Conservation (phyloP, 1,140 invertebrate species). For the Oryctes rhinoceros region DNA sequence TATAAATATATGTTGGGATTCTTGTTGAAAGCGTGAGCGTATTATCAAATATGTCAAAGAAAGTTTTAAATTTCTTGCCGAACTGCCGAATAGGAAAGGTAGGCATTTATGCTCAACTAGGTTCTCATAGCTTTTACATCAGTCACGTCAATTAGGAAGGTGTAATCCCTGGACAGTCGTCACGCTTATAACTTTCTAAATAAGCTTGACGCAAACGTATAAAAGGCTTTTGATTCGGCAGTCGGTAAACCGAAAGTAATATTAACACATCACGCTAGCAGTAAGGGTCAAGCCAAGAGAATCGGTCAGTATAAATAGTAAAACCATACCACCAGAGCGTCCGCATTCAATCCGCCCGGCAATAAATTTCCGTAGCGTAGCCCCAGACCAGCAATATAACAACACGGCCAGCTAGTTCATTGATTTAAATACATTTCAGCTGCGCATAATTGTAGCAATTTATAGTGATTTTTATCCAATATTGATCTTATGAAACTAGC, state of each 20-base stretch:
- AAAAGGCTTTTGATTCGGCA: constrained; percentile 14
- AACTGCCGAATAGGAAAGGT: too few relatives aligned
- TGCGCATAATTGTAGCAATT: constrained; percentile 22
- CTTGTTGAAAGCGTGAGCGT: too few relatives aligned
- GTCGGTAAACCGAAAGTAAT: constrained; percentile 17
- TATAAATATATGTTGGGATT: too few relatives aligned
- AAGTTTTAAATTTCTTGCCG: too few relatives aligned
- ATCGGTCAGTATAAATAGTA: constrained; percentile 12
- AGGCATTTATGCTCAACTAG: too few relatives aligned
- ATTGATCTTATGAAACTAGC: not conserved
- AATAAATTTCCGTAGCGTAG: not conserved
- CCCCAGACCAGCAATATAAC: not conserved
- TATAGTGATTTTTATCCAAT: constrained; percentile 19
- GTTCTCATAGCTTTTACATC: too few relatives aligned
- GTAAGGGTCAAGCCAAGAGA: not conserved
- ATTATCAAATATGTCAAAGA: too few relatives aligned
- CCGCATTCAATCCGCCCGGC: constrained; percentile 17
- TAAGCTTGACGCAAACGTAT: constrained; percentile 7
- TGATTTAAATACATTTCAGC: constrained; percentile 34
- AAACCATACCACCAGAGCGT: not conserved
- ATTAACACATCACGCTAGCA: constrained; percentile 14
- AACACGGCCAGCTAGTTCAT: not conserved
- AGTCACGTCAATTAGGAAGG: too few relatives aligned
- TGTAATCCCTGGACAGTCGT: not conserved
- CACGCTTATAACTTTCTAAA: not conserved